Conservation (phyloP, 2,797 vertebrate species). For the Dipus sagitta region DNA sequence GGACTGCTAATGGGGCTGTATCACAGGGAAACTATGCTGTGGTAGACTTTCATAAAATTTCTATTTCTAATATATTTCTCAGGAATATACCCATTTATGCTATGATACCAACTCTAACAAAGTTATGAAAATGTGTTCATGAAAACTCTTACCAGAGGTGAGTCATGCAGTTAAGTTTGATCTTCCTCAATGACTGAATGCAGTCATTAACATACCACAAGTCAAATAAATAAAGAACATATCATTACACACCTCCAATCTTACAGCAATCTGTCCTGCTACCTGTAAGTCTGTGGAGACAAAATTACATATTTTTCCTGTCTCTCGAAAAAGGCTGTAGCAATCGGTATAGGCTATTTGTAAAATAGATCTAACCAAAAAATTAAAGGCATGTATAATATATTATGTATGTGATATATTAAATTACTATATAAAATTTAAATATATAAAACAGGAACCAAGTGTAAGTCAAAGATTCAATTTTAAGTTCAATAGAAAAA, state of each 20-base stretch:
- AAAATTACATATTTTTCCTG: background rate
- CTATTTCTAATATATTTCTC: background rate
- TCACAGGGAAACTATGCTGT: slow-evolving; percentile 34
- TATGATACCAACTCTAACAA: background rate
- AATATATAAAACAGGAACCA: background rate
- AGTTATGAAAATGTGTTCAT: slow-evolving; percentile 58
- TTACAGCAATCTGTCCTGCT: background rate
- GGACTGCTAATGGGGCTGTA: background rate
- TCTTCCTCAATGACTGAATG: slow-evolving; percentile 54
- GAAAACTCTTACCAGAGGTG: slow-evolving; percentile 2
- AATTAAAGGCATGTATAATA: slow-evolving; percentile 1
- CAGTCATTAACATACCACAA: slow-evolving; percentile 16
- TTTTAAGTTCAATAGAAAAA: slow-evolving; percentile 18
- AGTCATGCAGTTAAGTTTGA: slow-evolving; percentile 7
- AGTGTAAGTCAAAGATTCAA: background rate
- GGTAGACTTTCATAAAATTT: slow-evolving; percentile 41
- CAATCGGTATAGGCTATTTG: background rate
- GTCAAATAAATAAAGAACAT: slow-evolving; percentile 47
- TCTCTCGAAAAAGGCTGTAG: background rate
- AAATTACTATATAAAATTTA: background rate
- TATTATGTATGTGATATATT: background rate
- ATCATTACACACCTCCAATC: background rate
- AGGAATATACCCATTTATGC: slow-evolving; percentile 1
- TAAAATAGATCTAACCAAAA: slow-evolving; percentile 22
- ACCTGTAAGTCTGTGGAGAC: background rate